Evolutionary conservation across 1,140 invertebrate genomes (phyloP).

Genomic region (Ladona fulva): DNA sequence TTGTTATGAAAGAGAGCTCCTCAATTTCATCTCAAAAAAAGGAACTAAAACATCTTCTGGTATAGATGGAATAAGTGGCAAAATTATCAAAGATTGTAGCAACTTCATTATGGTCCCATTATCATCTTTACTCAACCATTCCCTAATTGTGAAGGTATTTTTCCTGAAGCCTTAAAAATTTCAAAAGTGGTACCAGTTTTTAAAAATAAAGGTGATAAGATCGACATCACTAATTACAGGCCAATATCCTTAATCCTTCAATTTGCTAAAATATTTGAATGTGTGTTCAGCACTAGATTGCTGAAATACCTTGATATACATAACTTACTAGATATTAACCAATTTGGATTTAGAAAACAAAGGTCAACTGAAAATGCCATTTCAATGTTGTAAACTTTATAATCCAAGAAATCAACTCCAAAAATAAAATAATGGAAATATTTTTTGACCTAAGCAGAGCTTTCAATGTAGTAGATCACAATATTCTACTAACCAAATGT

Average conservation of each 20-base stretch:
- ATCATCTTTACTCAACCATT: not conserved
- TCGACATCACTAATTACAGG: not conserved
- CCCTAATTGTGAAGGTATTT: not conserved
- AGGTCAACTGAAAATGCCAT: not conserved
- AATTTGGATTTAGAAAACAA: not conserved
- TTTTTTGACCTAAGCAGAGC: too few species aligned
- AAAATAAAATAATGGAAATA: not conserved
- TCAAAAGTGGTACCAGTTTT: too few species aligned
- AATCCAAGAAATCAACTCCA: not conserved
- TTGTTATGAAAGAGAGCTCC: not conserved
- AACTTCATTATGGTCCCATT: not conserved
- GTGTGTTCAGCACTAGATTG: not conserved
- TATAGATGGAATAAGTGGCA: not conserved
- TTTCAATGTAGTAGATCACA: too few species aligned
- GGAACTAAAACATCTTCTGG: not conserved
- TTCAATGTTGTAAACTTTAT: not conserved
- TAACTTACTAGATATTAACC: not conserved
- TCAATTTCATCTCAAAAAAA: not conserved
- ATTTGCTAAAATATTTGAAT: not conserved
- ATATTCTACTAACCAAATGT: too few species aligned
- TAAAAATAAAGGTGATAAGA: not conserved
- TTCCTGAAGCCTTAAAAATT: not conserved
- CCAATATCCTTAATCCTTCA: not conserved
- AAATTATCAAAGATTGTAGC: not conserved
- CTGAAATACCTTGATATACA: not conserved